These are phyloP conservation scores for Danionella dracula DNA, from an alignment of 2,797 vertebrate genomes.

Conservation along the genomic window DNA sequence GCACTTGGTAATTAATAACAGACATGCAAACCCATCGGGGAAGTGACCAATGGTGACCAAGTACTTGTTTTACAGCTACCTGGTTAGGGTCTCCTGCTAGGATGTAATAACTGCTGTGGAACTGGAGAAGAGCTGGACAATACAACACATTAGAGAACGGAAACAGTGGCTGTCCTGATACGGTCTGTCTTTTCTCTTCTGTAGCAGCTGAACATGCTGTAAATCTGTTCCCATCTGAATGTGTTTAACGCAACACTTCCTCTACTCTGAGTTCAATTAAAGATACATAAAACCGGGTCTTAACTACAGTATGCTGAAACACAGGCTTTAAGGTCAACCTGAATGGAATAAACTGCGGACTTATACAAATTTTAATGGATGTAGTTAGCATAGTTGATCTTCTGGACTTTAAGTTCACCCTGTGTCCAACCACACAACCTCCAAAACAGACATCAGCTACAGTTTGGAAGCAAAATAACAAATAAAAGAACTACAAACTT, in stretches of 20 bases:
- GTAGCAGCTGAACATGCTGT: background rate
- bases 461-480: too few relatives aligned
- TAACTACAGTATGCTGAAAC: background rate
- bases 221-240: constrained; percentile 35
- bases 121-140: constrained; percentile 34
- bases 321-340: too few relatives aligned
- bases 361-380: too few relatives aligned
- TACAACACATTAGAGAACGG: constrained; percentile 21
- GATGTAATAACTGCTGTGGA: constrained; percentile 17
- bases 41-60: constrained; percentile 54
- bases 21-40: constrained; percentile 38
- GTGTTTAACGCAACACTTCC: constrained; percentile 33
- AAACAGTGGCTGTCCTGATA: constrained; percentile 5
- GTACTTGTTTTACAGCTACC: constrained; percentile 67
- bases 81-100: constrained; percentile 30
- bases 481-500: too few relatives aligned
- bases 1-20: constrained; percentile 64
- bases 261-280: constrained; percentile 35
- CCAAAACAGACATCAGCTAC: too few relatives aligned
- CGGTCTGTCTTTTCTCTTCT: background rate
- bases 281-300: constrained; percentile 18
- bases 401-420: too few relatives aligned
- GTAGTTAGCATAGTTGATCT: too few relatives aligned
- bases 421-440: too few relatives aligned
- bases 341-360: too few relatives aligned